A percentile compares a stretch with the other conserved stretches of the same genome.
Evolutionary conservation across 2,888 invertebrate species (phyloP).

Genomic region (Drosophila nigricruria): DNA sequence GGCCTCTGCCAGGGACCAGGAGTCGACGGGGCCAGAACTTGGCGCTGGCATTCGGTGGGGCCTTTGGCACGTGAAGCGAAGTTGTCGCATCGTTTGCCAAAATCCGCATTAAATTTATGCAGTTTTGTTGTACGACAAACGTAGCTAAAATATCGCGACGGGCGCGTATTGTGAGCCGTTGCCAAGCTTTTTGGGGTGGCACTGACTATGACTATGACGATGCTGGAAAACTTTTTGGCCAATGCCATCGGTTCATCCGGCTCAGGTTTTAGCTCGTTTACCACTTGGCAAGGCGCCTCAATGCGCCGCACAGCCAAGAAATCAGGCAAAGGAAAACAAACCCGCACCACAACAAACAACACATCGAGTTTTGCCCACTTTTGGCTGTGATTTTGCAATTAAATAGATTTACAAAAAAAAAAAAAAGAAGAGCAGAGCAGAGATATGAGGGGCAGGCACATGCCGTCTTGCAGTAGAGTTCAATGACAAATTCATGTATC

Average conservation of each 20-base stretch:
- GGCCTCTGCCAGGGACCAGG: conserved; percentile 17
- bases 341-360: conserved; percentile 35
- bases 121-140: conserved; percentile 75
- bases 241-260: conserved; percentile 65
- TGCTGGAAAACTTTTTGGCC: conserved; percentile 56
- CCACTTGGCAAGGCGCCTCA: conserved; percentile 60
- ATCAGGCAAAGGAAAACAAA: conserved; percentile 68
- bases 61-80: conserved; percentile 70
- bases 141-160: conserved; percentile 63
- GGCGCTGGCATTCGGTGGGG: conserved; percentile 29
- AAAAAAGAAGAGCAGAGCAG: not conserved
- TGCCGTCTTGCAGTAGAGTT: conserved; percentile 50
- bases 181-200: conserved; percentile 59
- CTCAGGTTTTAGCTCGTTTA: conserved; percentile 66
- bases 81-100: conserved; percentile 80
- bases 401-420: conserved; percentile 67
- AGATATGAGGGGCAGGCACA: conserved; percentile 2
- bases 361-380: conserved; percentile 51
- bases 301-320: conserved; percentile 59
- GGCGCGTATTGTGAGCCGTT: conserved; percentile 51
- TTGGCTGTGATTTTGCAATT: conserved; percentile 80
- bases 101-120: conserved; percentile 84
- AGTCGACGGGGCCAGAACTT: conserved; percentile 26
- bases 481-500: conserved; percentile 72
- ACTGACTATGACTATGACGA: conserved; percentile 51